Conservation (phyloP, 2,797 vertebrate genomes). For the Epinephelus malabaricus region DNA sequence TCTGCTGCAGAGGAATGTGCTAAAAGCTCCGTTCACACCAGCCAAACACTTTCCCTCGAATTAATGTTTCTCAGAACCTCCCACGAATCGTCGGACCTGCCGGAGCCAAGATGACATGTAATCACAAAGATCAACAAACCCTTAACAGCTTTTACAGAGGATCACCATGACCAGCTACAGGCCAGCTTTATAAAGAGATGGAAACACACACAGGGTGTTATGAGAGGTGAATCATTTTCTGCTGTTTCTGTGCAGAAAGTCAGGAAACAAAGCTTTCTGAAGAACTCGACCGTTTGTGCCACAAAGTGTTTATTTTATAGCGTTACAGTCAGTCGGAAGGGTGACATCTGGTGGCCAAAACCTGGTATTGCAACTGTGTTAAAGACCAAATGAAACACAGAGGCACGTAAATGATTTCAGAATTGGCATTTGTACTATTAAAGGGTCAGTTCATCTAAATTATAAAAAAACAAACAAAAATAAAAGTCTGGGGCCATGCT, state of each 20-base stretch:
- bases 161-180: conserved; percentile 20
- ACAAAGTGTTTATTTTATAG: neutral
- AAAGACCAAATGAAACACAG: neutral
- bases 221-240: conserved; percentile 17
- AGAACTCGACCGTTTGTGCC: neutral
- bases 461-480: neutral
- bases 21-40: conserved; percentile 68
- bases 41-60: conserved; percentile 67
- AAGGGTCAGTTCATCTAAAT: neutral
- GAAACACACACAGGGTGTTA: conserved; percentile 26
- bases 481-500: neutral
- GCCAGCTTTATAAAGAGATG: neutral
- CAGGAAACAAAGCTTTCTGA: conserved; percentile 9
- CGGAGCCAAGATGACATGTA: conserved; percentile 58
- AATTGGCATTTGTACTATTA: neutral
- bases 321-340: neutral
- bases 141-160: conserved; percentile 51
- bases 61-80: conserved; percentile 70
- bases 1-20: conserved; percentile 68
- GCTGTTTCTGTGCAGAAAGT: conserved; percentile 3
- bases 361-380: neutral
- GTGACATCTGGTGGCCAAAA: conserved; percentile 17
- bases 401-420: neutral
- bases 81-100: conserved; percentile 56
- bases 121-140: conserved; percentile 70